Base-by-base conservation (phyloP, 1,140 invertebrate genomes). In the Drosophila pallidifrons region DNA sequence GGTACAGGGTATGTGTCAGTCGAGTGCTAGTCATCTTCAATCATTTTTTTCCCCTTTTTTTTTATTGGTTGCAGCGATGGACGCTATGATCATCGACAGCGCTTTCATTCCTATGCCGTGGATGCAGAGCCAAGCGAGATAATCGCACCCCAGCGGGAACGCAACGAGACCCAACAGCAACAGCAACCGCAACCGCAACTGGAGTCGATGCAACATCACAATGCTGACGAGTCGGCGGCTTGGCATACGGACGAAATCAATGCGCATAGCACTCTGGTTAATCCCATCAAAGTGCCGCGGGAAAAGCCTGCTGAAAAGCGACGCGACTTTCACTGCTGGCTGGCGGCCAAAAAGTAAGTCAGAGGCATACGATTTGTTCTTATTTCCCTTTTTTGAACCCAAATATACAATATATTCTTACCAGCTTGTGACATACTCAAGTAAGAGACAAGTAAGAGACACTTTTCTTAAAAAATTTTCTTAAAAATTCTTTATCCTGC, bases 321-420 rank as follows among this genome's bases (percentile, higher is more conserved):
- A 16, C 30, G 3, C n/a, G 6, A 71, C 64, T 35, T 11, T 13
- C n/a, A 32, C 38, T 3, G 41, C 25, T 75, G 73, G 73, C 7
- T 75, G 20, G 41, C 60, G 10, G 54, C 60, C 16, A 75, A 75
- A 32, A 75, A 72, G 73, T 75, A 59, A 46, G 68, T 57, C 10
- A 35, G 20, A 25, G 20, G 10, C 38, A 11, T 11, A 41, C 38
- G 7, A 8, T 10, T n/a, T 10, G 10, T 1, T 41, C 38, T 41
- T 35, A 20, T 20, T 20, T 20, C 20, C 16, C 16, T n/a, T 20
- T 20, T 20, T 20, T 2, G 16, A 20, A 20, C 16, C 16, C 20
- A 20, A 20, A 20, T 20, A 20, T 20, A 20, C 20, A 20, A 20
- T 20, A 20, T 20, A 20, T 20, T 20, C 20, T 20, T 20, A 20